Evolutionary conservation across 2,113 vertebrate genomes (phyloP).

Genomic region (Mormyrus lacerda): DNA sequence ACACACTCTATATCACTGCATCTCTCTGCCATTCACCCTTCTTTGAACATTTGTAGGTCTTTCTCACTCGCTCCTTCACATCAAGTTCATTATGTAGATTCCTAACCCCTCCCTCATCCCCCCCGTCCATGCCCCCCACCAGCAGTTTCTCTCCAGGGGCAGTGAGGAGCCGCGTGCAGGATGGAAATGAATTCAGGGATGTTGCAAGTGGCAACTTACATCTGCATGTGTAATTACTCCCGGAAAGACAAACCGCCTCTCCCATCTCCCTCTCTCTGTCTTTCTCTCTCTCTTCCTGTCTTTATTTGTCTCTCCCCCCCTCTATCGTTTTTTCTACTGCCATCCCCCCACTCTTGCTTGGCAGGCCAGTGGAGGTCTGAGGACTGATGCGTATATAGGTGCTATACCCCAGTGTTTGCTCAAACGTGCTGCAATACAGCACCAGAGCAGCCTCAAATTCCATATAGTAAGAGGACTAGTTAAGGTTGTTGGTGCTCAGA

Average conservation of each 20-base stretch:
- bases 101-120: conserved; percentile 11
- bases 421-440: not conserved
- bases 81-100: conserved; percentile 61
- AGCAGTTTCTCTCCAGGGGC: conserved; percentile 58
- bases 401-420: not conserved
- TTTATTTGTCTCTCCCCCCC: conserved; percentile 35
- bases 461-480: not conserved
- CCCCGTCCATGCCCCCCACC: conserved; percentile 1
- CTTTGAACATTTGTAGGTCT: conserved; percentile 21
- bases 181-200: conserved; percentile 74
- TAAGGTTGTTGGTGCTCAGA: too few species aligned
- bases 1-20: not conserved
- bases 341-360: conserved; percentile 59
- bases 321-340: conserved; percentile 36
- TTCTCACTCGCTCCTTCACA: conserved; percentile 41
- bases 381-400: conserved; percentile 9
- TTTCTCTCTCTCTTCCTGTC: conserved; percentile 17
- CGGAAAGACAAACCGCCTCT: conserved; percentile 58
- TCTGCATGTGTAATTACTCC: conserved; percentile 74
- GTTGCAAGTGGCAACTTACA: conserved; percentile 69
- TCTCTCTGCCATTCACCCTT: conserved; percentile 23
- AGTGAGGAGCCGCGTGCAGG: conserved; percentile 62
- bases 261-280: conserved; percentile 30
- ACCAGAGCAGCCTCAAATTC: not conserved
- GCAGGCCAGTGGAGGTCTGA: conserved; percentile 67